These are phyloP conservation scores for Esox niger DNA, from an alignment of 2,113 vertebrate species.

Conservation along the genomic window DNA sequence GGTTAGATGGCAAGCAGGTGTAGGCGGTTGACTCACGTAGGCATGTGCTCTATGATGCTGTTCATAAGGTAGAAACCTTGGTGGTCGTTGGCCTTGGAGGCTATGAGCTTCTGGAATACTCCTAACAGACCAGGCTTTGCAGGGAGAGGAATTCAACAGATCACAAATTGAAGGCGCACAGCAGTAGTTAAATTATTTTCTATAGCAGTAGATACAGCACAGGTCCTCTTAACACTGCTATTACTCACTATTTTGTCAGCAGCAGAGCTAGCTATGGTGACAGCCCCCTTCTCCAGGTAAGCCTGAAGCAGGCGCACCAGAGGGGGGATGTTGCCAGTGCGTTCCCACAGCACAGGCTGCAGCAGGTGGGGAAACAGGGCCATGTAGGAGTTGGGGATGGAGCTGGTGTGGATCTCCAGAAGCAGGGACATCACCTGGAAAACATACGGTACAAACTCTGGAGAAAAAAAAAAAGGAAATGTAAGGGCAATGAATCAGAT, in stretches of 20 bases:
- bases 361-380: constrained; percentile 94
- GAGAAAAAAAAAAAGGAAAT: neutral
- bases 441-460: constrained; percentile 97
- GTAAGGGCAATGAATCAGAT: neutral
- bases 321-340: constrained; percentile 94
- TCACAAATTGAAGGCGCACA: neutral
- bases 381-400: constrained; percentile 92
- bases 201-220: too few relatives aligned
- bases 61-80: constrained; percentile 98
- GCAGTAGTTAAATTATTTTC: too few relatives aligned
- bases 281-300: constrained; percentile 86
- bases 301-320: constrained; percentile 95
- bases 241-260: constrained; percentile 92
- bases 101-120: constrained; percentile 97
- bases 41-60: constrained; percentile 96
- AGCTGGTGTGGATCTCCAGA: constrained; percentile 89
- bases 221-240: neutral
- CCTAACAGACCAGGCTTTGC: constrained; percentile 91
- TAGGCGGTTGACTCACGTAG: constrained; percentile 76
- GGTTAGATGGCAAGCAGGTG: neutral
- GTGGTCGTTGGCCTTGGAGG: constrained; percentile 97
- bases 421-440: constrained; percentile 99
- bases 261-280: constrained; percentile 81
- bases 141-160: neutral
- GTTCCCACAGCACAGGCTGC: constrained; percentile 93